Evolutionary conservation across 2,888 invertebrate species (phyloP), one percentile per base, ranked within the genome.

Genomic region (Orthonychiurus folsomi): DNA sequence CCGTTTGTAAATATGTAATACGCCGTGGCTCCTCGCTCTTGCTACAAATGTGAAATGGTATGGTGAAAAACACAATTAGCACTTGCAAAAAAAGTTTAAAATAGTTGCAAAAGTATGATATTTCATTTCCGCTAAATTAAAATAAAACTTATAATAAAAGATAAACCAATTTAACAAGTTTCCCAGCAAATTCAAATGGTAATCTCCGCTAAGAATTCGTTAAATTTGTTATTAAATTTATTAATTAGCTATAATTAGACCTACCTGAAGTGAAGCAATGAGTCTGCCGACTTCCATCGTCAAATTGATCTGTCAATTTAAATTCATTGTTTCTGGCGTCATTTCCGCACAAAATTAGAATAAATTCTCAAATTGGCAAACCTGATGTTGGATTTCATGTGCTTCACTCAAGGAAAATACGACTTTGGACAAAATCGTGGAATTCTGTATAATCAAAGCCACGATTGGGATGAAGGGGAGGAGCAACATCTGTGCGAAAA

Each of bases 381-480:
- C 82, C 80, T 82, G 81, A 50, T 77, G 75, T 65, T 80, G 76
- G 53, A 81, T 75, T 69, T 79, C 79, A 9, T 79, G 69, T 0
- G 81, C 80, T 1, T 80, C 77, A 65, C 79, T 78, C 66, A 82
- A 74, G 1, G 80, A 79, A 48, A 76, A 75, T 0, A 80, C 79
- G 1, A 81, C 77, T 55, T 78, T 78, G 0, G 80, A 78, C 28
- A 82, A 81, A 63, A 79, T 78, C 67, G 80, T 78, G 68, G 80
- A 81, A 76, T 81, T 82, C 75, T 83, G 82, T 18, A 79, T 74
- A 56, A 83, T 77, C 47, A 83, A 77, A 1, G 82, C 82, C 1
- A 78, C 79, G 69, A 83, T 82, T 0, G 82, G 83, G 50, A 83
- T 78, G 75, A 82, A 81, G 69, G 82, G 82, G 1, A 83, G 77